Evolutionary conservation across 2,797 vertebrate genomes (phyloP), one percentile per base, ranked within the genome.

Genomic region (Coranthus polyacanthus): DNA sequence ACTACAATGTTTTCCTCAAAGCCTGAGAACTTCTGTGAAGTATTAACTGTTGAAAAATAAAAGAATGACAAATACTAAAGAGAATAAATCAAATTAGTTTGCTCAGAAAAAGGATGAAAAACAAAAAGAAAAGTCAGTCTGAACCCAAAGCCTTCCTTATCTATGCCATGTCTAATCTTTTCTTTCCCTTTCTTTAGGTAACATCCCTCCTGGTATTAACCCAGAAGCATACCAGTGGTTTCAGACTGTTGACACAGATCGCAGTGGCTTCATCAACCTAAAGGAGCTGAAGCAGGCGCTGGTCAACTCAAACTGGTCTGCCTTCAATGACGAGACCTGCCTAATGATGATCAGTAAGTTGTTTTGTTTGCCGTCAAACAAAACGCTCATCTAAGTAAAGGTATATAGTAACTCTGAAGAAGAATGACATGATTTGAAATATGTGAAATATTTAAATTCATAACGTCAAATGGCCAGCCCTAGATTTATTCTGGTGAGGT

Each of bases 291-390:
- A 95, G 63, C 96, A 97, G 88, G 97, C 97, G 0, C 95, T 99
- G 1, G 89, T 98, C 85, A 99, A 98, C 92, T 95, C 95, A 84
- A 98, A 99, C 92, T 97, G 96, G 95, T 96, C 97, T 0, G 53
- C 94, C 0, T 99, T 98, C 90, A 97, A 94, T 2, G 97, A 98
- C 0, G 96, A 99, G 88, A 98, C 96, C 1, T 98, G 98, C 78
- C 89, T 95, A 59, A 95, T 98, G 94, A 97, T 99, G 97, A 95
- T 98, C 78, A 99, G 97, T 99, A 87, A 96, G 97, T 95, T 4
- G 2, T 6, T 1, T 8, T 1, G 16, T 11, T 16, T 9, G 44
- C 10, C 21, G 55, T 21, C 7, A 8, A 34, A 6, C 21, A 12
- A 53, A 61, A 47, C 24, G n/a, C 6, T 59, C 21, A 15, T 15